A percentile compares a stretch with the other conserved stretches of the same genome.
These are phyloP conservation scores for Sarcophaga caerulescens DNA, from an alignment of 2,888 invertebrate genomes.

Conservation along the genomic window DNA sequence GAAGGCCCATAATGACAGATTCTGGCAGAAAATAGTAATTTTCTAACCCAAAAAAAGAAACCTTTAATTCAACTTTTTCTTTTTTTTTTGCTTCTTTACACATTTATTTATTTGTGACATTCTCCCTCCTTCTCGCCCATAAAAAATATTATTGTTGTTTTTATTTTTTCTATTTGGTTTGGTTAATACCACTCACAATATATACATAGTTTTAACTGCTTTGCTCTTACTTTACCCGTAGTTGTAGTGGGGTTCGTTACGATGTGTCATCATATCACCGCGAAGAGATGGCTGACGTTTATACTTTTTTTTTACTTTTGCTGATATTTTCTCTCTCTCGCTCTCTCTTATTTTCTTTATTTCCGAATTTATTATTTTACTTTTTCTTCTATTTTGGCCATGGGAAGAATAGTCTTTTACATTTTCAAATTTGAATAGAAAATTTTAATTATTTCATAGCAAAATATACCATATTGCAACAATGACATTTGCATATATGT, in stretches of 20 bases:
- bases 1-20: constrained; percentile 17
- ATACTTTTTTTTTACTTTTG: constrained; percentile 34
- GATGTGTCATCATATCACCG: constrained; percentile 63
- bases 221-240: constrained; percentile 1
- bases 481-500: too few relatives aligned
- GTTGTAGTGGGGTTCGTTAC: constrained; percentile 30
- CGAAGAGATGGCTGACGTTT: constrained; percentile 54
- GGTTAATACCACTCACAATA: constrained; percentile 52
- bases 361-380: constrained; percentile 27
- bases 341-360: constrained; percentile 43
- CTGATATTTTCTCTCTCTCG: constrained; percentile 49
- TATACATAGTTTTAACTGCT: constrained; percentile 38
- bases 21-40: not conserved
- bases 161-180: constrained; percentile 47
- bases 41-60: constrained; percentile 37
- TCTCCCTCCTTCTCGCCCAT: constrained; percentile 21
- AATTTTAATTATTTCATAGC: not conserved
- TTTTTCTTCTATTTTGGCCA: constrained; percentile 27
- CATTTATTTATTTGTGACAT: constrained; percentile 1
- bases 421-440: not conserved
- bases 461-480: too few relatives aligned
- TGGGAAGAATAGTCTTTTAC: constrained; percentile 1
- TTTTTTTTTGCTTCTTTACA: constrained; percentile 7
- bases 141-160: constrained; percentile 34
- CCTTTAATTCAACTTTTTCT: not conserved